Evolutionary conservation across 2,888 invertebrate genomes (phyloP).

Genomic region (Ectropis crepuscularia): DNA sequence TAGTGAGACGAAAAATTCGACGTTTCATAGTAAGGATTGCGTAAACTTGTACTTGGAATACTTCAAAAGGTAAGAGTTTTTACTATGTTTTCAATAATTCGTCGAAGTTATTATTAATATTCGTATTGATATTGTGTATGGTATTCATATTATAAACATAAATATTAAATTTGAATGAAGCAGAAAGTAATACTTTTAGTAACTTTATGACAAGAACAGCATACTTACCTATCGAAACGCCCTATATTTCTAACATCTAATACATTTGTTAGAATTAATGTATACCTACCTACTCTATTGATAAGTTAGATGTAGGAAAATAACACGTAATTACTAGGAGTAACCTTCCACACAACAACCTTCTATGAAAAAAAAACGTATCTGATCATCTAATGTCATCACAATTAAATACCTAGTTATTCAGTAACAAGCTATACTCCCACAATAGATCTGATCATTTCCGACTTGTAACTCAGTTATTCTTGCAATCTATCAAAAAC

Average conservation of each 20-base stretch:
- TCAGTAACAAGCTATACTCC: neutral
- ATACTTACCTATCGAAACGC: too few relatives aligned
- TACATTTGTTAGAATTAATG: too few relatives aligned
- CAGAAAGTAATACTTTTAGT: neutral
- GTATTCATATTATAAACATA: neutral
- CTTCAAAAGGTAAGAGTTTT: constrained; percentile 58
- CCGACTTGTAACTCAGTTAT: constrained; percentile 28
- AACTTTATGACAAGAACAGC: neutral
- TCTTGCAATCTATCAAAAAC: constrained; percentile 31
- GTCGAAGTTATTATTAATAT: too few relatives aligned
- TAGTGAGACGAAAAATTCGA: constrained; percentile 69
- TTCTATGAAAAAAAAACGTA: constrained; percentile 14
- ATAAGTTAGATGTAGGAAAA: constrained; percentile 43
- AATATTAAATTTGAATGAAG: constrained; percentile 7
- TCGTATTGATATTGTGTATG: too few relatives aligned
- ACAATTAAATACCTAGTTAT: constrained; percentile 3
- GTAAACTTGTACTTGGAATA: constrained; percentile 62
- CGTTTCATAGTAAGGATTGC: constrained; percentile 80
- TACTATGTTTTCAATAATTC: neutral
- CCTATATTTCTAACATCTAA: too few relatives aligned
- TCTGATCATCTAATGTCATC: constrained; percentile 12
- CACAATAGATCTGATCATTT: constrained; percentile 11
- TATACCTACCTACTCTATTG: neutral
- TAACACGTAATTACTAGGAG: constrained; percentile 42
- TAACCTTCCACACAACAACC: constrained; percentile 7